Evolutionary conservation across 2,113 vertebrate species (phyloP).

Genomic region (Microtus oregoni): DNA sequence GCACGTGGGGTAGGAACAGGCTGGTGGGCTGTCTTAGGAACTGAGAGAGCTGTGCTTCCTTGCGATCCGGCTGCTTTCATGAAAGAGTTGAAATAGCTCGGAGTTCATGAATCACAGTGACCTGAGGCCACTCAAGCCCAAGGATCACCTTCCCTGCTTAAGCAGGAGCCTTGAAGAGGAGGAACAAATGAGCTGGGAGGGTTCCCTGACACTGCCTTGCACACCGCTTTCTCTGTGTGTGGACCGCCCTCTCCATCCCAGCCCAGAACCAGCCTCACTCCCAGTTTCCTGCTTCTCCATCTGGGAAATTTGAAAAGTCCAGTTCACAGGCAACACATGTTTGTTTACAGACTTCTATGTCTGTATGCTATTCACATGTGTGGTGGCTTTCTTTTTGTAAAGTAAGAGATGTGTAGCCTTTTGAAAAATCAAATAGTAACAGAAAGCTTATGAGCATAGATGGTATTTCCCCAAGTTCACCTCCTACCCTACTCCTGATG

Average conservation of each 20-base stretch:
- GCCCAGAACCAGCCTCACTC: not conserved
- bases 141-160: not conserved
- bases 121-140: not conserved
- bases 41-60: not conserved
- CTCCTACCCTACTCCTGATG: not conserved
- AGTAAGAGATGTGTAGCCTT: not conserved
- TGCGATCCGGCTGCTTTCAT: constrained; percentile 5
- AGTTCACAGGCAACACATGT: not conserved
- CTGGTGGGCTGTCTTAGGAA: not conserved
- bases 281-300: not conserved
- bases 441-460: not conserved
- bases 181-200: not conserved
- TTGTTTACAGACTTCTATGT: not conserved
- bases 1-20: not conserved
- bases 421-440: constrained; percentile 10
- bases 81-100: constrained; percentile 31
- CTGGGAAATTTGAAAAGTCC: not conserved
- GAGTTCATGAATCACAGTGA: constrained; percentile 13
- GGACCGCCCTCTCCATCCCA: not conserved
- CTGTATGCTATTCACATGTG: not conserved
- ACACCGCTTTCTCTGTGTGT: not conserved
- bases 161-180: constrained; percentile 27
- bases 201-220: not conserved
- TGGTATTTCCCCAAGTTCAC: not conserved
- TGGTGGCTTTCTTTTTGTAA: constrained; percentile 12